These are phyloP conservation scores for Thinocorus orbignyianus DNA, from an alignment of 2,113 vertebrate species.

Conservation along the genomic window DNA sequence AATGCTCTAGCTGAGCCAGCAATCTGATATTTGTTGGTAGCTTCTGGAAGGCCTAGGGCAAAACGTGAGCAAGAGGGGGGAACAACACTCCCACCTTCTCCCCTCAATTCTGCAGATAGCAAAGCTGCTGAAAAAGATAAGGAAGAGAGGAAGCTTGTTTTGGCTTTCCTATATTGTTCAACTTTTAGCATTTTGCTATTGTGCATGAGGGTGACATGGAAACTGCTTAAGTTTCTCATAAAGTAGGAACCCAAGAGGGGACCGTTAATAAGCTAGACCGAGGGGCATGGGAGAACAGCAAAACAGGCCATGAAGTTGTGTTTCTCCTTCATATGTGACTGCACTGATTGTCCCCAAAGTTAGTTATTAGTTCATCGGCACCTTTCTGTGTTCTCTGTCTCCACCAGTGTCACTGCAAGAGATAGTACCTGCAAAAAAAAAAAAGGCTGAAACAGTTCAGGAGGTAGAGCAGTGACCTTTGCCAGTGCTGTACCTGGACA, in stretches of 20 bases:
- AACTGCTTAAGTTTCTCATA: not conserved
- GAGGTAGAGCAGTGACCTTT: not conserved
- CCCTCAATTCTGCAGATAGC: not conserved
- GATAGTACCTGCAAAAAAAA: not conserved
- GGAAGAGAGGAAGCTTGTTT: not conserved
- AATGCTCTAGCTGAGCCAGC: slow-evolving; percentile 24
- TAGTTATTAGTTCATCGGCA: not conserved
- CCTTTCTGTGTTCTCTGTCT: not conserved
- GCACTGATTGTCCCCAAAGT: not conserved
- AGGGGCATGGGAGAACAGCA: not conserved
- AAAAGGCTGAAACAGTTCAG: not conserved
- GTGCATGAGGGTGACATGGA: not conserved
- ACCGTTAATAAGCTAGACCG: not conserved
- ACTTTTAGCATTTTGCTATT: not conserved
- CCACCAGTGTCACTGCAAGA: not conserved
- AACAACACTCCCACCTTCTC: not conserved
- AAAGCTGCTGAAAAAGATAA: not conserved
- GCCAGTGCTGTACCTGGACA: not conserved
- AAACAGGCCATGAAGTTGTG: not conserved
- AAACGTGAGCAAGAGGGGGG: not conserved
- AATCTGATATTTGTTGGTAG: slow-evolving; percentile 12
- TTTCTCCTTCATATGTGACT: not conserved
- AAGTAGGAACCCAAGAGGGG: not conserved
- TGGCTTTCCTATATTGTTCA: not conserved
- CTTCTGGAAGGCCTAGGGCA: not conserved